Percentiles rank a stretch among this genome's conserved stretches.
Evolutionary conservation across 2,888 invertebrate species (phyloP).

Genomic region (Drosophila anomalata): DNA sequence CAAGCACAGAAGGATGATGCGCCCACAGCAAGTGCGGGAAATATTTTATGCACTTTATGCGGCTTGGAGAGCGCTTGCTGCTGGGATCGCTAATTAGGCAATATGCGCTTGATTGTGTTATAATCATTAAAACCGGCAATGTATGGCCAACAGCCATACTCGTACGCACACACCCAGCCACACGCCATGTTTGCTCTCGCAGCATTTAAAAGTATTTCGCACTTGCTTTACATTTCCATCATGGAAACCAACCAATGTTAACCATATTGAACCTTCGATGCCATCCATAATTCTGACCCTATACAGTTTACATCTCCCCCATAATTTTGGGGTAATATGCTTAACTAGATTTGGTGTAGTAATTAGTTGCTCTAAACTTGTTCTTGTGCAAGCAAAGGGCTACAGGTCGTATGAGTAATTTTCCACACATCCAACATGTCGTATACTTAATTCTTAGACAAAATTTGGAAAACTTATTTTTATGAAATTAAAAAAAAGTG

Average conservation of each 20-base stretch:
- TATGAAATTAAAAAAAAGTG: no score
- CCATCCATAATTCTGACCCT: background rate
- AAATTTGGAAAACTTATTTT: no score
- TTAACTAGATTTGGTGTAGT: background rate
- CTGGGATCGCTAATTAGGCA: conserved; percentile 74
- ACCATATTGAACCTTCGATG: background rate
- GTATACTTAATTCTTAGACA: no score
- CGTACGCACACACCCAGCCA: conserved; percentile 20
- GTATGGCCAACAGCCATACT: conserved; percentile 47
- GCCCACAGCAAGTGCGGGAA: conserved; percentile 41
- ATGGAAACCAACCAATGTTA: background rate
- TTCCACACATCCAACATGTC: background rate
- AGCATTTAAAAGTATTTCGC: conserved; percentile 25
- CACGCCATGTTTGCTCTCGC: conserved; percentile 10
- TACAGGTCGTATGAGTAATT: background rate
- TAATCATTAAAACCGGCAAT: conserved; percentile 76
- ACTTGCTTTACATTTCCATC: conserved; percentile 19
- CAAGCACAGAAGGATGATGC: conserved; percentile 5
- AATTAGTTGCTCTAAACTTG: background rate
- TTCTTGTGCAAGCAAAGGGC: background rate
- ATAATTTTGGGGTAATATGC: background rate
- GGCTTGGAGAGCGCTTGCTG: conserved; percentile 43
- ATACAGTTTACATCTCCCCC: background rate
- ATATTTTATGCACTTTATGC: conserved; percentile 72
- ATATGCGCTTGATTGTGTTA: conserved; percentile 79